Evolutionary conservation across 2,797 vertebrate species (phyloP).

Genomic region (Eulemur rubriventer): DNA sequence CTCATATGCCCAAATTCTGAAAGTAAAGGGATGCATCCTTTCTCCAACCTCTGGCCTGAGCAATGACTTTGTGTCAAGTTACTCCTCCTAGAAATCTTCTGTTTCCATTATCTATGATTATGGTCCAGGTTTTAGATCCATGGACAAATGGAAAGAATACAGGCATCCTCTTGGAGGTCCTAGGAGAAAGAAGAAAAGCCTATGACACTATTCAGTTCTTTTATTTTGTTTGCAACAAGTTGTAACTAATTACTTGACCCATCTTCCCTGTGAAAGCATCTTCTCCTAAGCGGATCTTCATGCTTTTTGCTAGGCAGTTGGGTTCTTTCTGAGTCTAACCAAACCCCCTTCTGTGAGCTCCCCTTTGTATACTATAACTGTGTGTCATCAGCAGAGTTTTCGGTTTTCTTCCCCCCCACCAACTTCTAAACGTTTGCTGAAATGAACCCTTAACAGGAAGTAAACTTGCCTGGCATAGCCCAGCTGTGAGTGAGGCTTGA

Average conservation of each 20-base stretch:
- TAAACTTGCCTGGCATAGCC: constrained; percentile 71
- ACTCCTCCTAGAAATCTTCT: background rate
- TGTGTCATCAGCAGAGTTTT: background rate
- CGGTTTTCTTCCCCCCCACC: background rate
- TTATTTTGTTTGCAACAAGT: background rate
- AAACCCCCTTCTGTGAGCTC: constrained; percentile 22
- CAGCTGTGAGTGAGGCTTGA: constrained; percentile 82
- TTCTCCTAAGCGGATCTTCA: background rate
- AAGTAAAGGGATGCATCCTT: background rate
- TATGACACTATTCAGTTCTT: background rate
- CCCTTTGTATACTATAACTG: background rate
- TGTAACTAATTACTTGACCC: background rate
- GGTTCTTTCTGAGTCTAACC: background rate
- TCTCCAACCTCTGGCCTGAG: background rate
- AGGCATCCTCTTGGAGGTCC: background rate
- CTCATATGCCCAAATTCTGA: background rate
- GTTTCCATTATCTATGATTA: background rate
- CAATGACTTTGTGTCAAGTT: background rate
- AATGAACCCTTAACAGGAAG: constrained; percentile 80
- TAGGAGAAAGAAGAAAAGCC: background rate
- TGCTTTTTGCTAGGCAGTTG: background rate
- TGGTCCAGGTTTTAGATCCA: background rate
- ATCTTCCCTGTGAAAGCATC: background rate
- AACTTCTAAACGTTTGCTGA: constrained; percentile 66
- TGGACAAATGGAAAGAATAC: background rate